Evolutionary conservation across 2,888 invertebrate genomes (phyloP).

Genomic region (Mythimna pallens): DNA sequence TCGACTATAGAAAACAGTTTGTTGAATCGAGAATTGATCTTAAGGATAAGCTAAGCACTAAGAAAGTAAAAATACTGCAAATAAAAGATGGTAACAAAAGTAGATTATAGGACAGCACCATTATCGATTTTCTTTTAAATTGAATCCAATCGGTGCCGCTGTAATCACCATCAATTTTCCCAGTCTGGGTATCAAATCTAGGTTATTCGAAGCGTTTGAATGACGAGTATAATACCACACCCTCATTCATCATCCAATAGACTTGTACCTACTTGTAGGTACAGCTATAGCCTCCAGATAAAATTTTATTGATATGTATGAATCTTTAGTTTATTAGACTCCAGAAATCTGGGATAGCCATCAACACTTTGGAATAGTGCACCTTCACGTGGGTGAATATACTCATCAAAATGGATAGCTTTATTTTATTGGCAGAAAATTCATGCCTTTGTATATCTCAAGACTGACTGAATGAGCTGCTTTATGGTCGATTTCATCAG

Average conservation of each 20-base stretch:
- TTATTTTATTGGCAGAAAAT: constrained; percentile 35
- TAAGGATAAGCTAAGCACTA: not conserved
- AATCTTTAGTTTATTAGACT: constrained; percentile 46
- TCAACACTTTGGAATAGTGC: constrained; percentile 46
- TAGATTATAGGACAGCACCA: not conserved
- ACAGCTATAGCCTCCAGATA: constrained; percentile 37
- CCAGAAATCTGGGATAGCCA: constrained; percentile 34
- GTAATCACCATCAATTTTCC: constrained; percentile 15
- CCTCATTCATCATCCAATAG: constrained; percentile 27
- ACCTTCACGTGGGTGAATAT: constrained; percentile 41
- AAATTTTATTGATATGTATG: constrained; percentile 54
- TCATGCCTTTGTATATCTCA: not conserved
- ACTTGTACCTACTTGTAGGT: constrained; percentile 1
- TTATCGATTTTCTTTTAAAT: constrained; percentile 12
- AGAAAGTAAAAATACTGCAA: not conserved
- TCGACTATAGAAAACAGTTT: not conserved
- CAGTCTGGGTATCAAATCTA: constrained; percentile 11
- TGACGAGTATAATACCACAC: constrained; percentile 4
- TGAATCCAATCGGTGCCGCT: constrained; percentile 1
- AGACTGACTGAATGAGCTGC: not conserved
- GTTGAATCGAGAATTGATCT: constrained; percentile 24
- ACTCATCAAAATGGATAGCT: constrained; percentile 46
- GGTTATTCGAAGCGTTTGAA: constrained; percentile 13
- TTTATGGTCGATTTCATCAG: constrained; percentile 17
- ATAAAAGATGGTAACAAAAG: constrained; percentile 2